Evolutionary conservation across 2,797 vertebrate genomes (phyloP).

Genomic region (Melanogrammus aeglefinus): DNA sequence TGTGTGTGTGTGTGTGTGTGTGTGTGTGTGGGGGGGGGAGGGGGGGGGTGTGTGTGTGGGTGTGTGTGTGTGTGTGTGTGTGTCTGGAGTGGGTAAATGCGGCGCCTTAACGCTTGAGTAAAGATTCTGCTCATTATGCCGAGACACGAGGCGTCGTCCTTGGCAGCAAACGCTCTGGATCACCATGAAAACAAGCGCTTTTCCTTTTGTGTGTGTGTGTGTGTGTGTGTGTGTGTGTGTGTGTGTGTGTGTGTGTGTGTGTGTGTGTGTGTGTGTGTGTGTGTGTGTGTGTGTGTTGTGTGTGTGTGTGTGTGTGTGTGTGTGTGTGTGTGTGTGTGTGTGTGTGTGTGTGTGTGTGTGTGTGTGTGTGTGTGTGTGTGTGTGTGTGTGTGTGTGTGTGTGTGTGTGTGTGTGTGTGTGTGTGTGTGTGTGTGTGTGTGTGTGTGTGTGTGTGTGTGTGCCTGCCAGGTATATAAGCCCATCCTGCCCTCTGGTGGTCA

Average conservation of each 20-base stretch:
- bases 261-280: slow-evolving; percentile 15
- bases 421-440: slow-evolving; percentile 2
- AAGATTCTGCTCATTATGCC: background rate
- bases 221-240: background rate
- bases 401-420: slow-evolving; percentile 4
- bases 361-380: background rate
- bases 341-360: background rate
- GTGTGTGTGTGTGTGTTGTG: background rate
- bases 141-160: background rate
- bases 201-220: no score
- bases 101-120: background rate
- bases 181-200: background rate
- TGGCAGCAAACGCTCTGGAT: background rate
- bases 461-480: no score
- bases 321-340: no score
- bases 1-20: no score
- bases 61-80: background rate
- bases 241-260: slow-evolving; percentile 14
- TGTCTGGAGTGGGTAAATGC: background rate
- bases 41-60: background rate
- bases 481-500: no score
- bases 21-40: no score
- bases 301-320: no score
- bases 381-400: no score
- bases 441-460: background rate